Percentiles rank a stretch among this genome's conserved stretches.
These are phyloP conservation scores for Philantomba maxwellii DNA, from an alignment of 2,113 vertebrate species.

Conservation along the genomic window DNA sequence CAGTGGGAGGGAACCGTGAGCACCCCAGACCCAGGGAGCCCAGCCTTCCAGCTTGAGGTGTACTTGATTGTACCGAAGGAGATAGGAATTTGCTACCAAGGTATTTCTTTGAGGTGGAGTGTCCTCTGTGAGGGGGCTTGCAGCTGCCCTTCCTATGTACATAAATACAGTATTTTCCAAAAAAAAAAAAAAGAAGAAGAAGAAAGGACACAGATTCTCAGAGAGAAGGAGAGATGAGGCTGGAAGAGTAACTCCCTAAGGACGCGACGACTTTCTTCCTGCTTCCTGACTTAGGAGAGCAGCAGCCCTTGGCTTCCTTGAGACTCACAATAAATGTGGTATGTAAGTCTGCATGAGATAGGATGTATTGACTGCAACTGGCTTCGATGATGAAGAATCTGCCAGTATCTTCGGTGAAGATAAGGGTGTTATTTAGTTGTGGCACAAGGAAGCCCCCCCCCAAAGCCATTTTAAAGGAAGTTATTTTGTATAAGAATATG, in stretches of 20 bases:
- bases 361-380: background rate
- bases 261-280: background rate
- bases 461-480: background rate
- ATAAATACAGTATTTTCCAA: slow-evolving; percentile 66
- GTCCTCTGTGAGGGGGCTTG: slow-evolving; percentile 41
- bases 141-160: slow-evolving; percentile 33
- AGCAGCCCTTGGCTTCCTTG: background rate
- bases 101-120: background rate
- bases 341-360: background rate
- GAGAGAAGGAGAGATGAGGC: background rate
- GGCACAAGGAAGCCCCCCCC: background rate
- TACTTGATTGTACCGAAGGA: background rate
- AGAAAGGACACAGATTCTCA: background rate
- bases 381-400: background rate
- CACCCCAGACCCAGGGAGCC: background rate
- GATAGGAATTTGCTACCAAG: background rate
- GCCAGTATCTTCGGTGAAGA: background rate
- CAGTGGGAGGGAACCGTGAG: background rate
- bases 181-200: no score
- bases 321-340: background rate
- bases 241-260: background rate
- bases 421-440: background rate
- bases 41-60: background rate
- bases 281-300: background rate
- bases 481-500: background rate